Base-by-base conservation (phyloP, 2,888 invertebrate genomes). In the Campoplex capitator region DNA sequence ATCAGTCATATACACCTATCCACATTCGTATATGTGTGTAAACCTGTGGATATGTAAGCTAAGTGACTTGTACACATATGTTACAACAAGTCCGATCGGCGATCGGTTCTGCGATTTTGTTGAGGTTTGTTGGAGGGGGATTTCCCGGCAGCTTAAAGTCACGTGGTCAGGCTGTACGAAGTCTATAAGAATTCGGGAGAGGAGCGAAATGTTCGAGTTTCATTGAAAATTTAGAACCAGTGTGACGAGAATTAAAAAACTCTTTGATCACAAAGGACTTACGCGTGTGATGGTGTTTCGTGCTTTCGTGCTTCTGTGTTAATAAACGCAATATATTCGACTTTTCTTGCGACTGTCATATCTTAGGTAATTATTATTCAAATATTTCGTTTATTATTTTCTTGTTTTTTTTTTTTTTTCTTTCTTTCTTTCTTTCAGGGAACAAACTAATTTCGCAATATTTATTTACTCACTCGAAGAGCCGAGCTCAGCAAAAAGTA, bases 401-500 rank as follows among this genome's bases (percentile, higher is more conserved):
- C 4, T 38, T 1, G 38, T 38, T 38, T 4, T 38, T 38, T 38
- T 1, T 23, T 23, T 38, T 38, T 4, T 38, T 38, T 38, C 38
- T 23, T 23, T 23, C 38, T 38, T 3, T 38, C 38, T 38, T 23
- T 23, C 23, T 42, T 42, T 2, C 9, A 1, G 11, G 45, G 45
- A 45, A 2, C 13, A 3, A 73, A 16, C 32, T 48, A 23, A 77
- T 18, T 65, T 45, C 23, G 45, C 65, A 18, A 54, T 65, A 56
- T 48, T n/a, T 45, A 7, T 68, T 38, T 48, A 84, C 84, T 88
- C 90, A 42, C 91, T 87, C 2, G 90, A 83, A n/a, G 86, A 38
- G 78, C 89, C 88, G 35, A 91, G 91, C 32, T 95, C 94, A 3
- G 95, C 94, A 88, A 95, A 96, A 0, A 96, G 90, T 2, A 95